Evolutionary conservation across 2,113 vertebrate genomes (phyloP), one percentile per base, ranked within the genome.

Genomic region (Labrus mixtus): DNA sequence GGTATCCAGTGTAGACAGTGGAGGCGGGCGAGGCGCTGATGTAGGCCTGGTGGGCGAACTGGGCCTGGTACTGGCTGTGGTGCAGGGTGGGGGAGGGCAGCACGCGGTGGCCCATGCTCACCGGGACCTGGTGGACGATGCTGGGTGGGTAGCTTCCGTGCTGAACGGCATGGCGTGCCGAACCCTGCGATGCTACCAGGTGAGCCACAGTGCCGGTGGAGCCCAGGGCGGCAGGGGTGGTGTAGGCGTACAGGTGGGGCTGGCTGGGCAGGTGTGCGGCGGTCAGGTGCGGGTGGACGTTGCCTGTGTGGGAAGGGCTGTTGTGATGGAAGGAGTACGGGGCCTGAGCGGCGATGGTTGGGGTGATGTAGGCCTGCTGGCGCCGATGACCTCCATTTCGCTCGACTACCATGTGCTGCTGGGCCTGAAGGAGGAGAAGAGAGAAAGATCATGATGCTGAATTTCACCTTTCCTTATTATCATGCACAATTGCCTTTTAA

Each of bases 1-100:
- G 97, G 93, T 98, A 99, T 97, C 98, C 98, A 98, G 98, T 99
- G 97, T 99, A 99, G 96, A 99, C 97, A 36, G 97, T 95, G 89
- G 98, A 98, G 91, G 96, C 96, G 15, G 98, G 98, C 23, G 98
- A 99, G 83, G 97, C 96, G 93, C 96, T 99, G 95, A 99, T 98
- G 92, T 98, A 99, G 84, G 98, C 97, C 95, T 99, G 98, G 88
- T 98, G 98, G 86, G 97, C 95, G 66, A 99, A 99, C 93, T 99
- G 98, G 91, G 97, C 96, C 87, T 97, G 98, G 92, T 99, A 99
- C 92, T 99, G 98, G 79, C 96, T 95, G 1, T 96, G 97, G 94
- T 99, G 98, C 83, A 99, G 94, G 84, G 96, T 97, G 83, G 98
- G 98, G 0, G 98, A 99, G 75, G 97, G 97, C 86, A 99, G 94